phyloP scores from a whole-genome alignment of 2,113 vertebrate genomes.

The Rhabdornis inornatus region DNA sequence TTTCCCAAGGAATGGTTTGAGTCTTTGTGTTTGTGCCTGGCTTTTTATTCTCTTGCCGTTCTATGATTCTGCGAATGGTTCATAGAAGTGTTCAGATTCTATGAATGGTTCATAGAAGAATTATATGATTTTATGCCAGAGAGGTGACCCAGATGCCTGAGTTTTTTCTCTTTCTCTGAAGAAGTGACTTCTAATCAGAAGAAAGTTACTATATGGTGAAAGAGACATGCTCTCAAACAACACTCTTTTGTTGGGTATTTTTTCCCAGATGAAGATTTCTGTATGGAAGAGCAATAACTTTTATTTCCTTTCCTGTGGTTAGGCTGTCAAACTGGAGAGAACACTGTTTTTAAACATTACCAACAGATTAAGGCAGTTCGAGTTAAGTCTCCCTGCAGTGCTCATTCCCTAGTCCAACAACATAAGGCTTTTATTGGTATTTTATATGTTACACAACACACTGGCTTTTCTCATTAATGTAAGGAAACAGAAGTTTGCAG shows the following conservation, averaged over 20 bases:
- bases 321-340: neutral
- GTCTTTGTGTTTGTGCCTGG: neutral
- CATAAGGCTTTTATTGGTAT: neutral
- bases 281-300: neutral
- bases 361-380: neutral
- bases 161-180: neutral
- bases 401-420: neutral
- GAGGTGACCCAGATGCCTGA: neutral
- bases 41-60: neutral
- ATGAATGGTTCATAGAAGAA: neutral
- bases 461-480: neutral
- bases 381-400: neutral
- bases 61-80: neutral
- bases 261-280: neutral
- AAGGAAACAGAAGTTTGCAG: neutral
- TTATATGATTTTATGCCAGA: neutral
- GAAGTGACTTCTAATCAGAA: neutral
- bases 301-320: neutral
- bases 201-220: neutral
- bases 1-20: neutral
- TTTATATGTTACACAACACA: neutral
- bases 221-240: neutral
- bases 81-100: neutral
- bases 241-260: rapidly evolving
- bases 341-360: neutral